Evolutionary conservation across 64 coral and sea anemone species (phyloP), one percentile per base, ranked within the genome.

Genomic region (Astreopora myriophthalma): DNA sequence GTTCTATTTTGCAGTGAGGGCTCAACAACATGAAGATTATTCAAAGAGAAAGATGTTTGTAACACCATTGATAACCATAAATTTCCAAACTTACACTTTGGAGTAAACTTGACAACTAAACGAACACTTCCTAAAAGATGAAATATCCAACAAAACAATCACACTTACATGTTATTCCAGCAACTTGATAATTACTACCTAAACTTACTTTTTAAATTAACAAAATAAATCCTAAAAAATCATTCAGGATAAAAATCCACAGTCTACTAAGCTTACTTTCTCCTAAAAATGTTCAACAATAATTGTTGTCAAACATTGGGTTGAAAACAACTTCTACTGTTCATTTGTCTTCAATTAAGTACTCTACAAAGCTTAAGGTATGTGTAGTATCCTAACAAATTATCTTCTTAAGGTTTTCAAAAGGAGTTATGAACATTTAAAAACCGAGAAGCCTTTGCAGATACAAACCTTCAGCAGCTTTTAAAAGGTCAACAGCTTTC

Each of bases 101-200:
- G 96, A 38, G 96, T 98, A 89, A 80, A 98, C 48, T 98, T 98
- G 19, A 98, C 96, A n/a, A 98, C 96, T 63, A 98, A 73, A 34
- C 96, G 89, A 51, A 98, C 96, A 91, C 85, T 93, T 89, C 96
- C 96, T 98, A 76, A 38, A 87, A 82, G 12, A 27, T 22, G 57
- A 80, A 70, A n/a, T 31, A 32, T 70, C 8, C 49, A 69, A 49
- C 2, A 73, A 52, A 72, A 19, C 14, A 40, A 27, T 42, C 31
- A 36, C n/a, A n/a, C n/a, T n/a, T n/a, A n/a, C n/a, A n/a, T n/a
- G n/a, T n/a, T n/a, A 36, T 37, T 22, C 8, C 0, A 22, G 24
- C 24, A 67, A 3, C 8, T 67, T 16, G 22, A 26, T 28, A 24
- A 26, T 0, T 6, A 25, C 4, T 66, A 61, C 57, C 57, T 61